Percentiles rank a stretch among this genome's conserved stretches.
Evolutionary conservation across 2,113 vertebrate genomes (phyloP).

Genomic region (Oophaga pumilio): DNA sequence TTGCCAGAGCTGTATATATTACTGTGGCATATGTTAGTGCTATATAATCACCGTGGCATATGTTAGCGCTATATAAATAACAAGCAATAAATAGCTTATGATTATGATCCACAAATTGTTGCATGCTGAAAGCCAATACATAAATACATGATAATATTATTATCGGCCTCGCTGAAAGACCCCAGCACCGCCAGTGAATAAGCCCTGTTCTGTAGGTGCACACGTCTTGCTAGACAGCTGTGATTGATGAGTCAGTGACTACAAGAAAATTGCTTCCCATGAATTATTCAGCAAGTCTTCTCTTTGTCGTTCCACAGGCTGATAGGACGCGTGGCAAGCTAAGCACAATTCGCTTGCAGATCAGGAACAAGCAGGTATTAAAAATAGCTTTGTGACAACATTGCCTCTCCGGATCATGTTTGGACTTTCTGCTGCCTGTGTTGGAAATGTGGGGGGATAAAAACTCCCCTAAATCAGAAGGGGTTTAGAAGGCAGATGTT

Average conservation of each 20-base stretch:
- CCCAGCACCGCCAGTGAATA: slow-evolving; percentile 87
- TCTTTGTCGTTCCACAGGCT: slow-evolving; percentile 94
- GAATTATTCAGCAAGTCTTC: slow-evolving; percentile 96
- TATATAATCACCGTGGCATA: neutral
- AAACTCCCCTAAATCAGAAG: slow-evolving; percentile 58
- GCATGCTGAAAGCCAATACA: neutral
- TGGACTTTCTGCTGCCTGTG: slow-evolving; percentile 80
- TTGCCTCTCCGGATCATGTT: slow-evolving; percentile 82
- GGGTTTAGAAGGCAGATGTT: slow-evolving; percentile 76
- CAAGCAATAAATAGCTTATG: neutral
- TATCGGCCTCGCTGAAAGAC: slow-evolving; percentile 64
- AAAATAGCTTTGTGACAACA: slow-evolving; percentile 87
- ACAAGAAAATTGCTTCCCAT: slow-evolving; percentile 93
- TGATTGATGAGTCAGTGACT: slow-evolving; percentile 97
- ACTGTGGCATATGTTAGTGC: too few species aligned
- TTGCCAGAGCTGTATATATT: too few species aligned
- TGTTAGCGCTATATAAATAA: neutral
- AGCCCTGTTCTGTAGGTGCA: slow-evolving; percentile 80
- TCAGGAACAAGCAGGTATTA: slow-evolving; percentile 94
- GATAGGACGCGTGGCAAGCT: slow-evolving; percentile 92
- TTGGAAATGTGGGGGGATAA: slow-evolving; percentile 66
- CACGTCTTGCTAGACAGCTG: slow-evolving; percentile 90
- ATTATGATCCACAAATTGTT: neutral
- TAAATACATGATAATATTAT: slow-evolving; percentile 40
- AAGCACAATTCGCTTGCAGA: slow-evolving; percentile 95